These are phyloP conservation scores for Hyperoplus lanceolatus DNA, from an alignment of 2,797 vertebrate species.

Conservation along the genomic window DNA sequence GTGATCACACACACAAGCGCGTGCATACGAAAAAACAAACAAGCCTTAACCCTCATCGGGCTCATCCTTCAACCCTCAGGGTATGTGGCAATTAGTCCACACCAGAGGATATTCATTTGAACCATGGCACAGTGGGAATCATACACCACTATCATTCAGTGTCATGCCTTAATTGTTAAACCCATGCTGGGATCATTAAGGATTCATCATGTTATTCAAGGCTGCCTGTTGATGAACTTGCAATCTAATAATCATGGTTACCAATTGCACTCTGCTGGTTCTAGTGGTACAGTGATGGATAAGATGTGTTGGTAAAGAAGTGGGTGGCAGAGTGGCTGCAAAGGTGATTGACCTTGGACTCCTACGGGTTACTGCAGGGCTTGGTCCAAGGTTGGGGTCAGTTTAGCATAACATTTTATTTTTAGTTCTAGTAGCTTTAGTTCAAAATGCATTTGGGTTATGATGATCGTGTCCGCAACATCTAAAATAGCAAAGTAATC, in stretches of 20 bases:
- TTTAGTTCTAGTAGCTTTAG: neutral
- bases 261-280: constrained; percentile 22
- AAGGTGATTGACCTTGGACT: constrained; percentile 18
- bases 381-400: constrained; percentile 20
- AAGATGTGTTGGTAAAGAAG: constrained; percentile 5
- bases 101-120: constrained; percentile 70
- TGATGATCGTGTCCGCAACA: neutral
- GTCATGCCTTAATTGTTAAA: constrained; percentile 52
- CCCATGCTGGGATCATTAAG: constrained; percentile 56
- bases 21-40: constrained; percentile 6
- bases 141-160: constrained; percentile 62
- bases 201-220: constrained; percentile 59
- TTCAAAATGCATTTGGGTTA: constrained; percentile 20
- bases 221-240: constrained; percentile 57
- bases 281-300: constrained; percentile 48
- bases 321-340: neutral
- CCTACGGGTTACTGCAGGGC: neutral
- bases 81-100: constrained; percentile 65
- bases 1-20: constrained; percentile 8
- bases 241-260: constrained; percentile 38
- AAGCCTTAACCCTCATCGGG: neutral
- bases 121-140: constrained; percentile 54
- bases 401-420: neutral
- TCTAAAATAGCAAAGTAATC: constrained; percentile 28
- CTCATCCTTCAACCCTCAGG: constrained; percentile 51